A percentile compares a stretch with the other conserved stretches of the same genome.
These are phyloP conservation scores for Cacatua alba DNA, from an alignment of 2,113 vertebrate species.

Conservation along the genomic window DNA sequence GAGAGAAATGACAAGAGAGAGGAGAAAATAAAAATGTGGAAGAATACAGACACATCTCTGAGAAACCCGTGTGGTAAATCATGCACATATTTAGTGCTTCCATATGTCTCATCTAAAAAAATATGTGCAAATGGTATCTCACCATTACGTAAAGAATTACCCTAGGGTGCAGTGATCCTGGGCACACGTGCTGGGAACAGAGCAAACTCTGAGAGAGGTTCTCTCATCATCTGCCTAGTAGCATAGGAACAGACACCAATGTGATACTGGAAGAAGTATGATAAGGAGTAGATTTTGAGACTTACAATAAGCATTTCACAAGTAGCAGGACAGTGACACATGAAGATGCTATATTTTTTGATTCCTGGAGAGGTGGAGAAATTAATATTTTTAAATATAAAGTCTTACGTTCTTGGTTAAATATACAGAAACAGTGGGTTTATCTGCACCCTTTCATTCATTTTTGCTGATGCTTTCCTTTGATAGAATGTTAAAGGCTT, in stretches of 20 bases:
- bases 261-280: accelerated
- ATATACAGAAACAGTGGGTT: not conserved
- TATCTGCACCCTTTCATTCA: not conserved
- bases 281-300: not conserved
- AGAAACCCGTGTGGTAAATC: accelerated
- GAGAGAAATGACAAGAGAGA: not conserved
- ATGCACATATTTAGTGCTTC: accelerated
- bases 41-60: not conserved
- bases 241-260: accelerated
- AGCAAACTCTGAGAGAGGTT: accelerated
- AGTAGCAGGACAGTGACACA: not conserved
- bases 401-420: not conserved
- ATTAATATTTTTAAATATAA: not conserved
- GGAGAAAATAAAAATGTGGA: not conserved
- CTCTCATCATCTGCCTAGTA: not conserved
- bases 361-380: not conserved
- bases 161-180: accelerated
- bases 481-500: not conserved
- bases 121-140: not conserved
- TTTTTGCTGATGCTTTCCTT: not conserved
- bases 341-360: not conserved
- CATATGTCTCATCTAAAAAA: not conserved
- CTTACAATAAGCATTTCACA: not conserved
- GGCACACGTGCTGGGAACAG: accelerated
- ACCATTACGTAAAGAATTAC: not conserved